phyloP scores from a whole-genome alignment of 2,797 vertebrate species.

The Sebastes goodei region DNA sequence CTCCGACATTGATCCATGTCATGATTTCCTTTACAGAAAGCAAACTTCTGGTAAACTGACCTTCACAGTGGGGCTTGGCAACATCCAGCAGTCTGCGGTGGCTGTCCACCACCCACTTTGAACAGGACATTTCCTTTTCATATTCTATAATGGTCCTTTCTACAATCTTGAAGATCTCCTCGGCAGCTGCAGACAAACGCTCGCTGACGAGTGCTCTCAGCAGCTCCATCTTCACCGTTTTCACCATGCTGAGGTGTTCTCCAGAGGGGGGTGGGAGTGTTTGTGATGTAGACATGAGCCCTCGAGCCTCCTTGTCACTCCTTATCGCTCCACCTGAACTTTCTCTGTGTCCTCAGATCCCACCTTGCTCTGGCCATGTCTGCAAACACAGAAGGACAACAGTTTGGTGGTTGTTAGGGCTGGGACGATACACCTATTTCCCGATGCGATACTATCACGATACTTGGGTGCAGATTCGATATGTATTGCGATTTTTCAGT shows the following conservation, averaged over 20 bases:
- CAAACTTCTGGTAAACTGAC: not conserved
- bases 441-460: too few species aligned
- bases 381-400: not conserved
- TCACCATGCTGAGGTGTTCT: conserved; percentile 23
- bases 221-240: conserved; percentile 31
- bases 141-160: conserved; percentile 25
- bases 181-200: conserved; percentile 39
- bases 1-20: not conserved
- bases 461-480: too few species aligned
- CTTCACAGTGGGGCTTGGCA: conserved; percentile 3
- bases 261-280: not conserved
- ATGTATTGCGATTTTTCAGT: too few species aligned
- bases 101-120: conserved; percentile 36
- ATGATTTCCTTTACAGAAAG: not conserved
- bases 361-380: not conserved
- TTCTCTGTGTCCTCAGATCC: not conserved
- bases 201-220: conserved; percentile 37
- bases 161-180: conserved; percentile 50
- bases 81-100: conserved; percentile 27
- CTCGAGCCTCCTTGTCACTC: not conserved
- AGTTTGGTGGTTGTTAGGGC: not conserved
- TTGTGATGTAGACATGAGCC: not conserved
- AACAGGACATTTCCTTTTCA: conserved; percentile 38
- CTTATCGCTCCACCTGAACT: not conserved
- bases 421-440: too few species aligned